Evolutionary conservation across 2,113 vertebrate species (phyloP).

Genomic region (Atrichornis clamosus): DNA sequence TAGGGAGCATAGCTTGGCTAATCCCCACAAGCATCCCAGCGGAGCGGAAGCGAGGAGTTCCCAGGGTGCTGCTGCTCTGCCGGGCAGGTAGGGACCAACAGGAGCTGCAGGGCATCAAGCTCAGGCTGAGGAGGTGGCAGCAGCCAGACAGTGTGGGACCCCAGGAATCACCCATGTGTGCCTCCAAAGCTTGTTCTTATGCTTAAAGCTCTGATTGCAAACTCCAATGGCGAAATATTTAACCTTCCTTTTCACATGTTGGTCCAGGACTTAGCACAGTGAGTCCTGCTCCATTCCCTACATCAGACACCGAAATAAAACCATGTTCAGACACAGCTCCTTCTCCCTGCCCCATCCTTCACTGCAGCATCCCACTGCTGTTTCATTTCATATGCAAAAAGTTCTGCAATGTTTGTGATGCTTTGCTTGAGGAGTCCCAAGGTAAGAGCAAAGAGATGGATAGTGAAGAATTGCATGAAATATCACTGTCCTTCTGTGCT

Average conservation of each 20-base stretch:
- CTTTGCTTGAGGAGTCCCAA: neutral
- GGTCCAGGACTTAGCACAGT: neutral
- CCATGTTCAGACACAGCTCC: neutral
- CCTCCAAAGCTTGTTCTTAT: neutral
- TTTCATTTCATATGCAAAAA: neutral
- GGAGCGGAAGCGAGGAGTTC: neutral
- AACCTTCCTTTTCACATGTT: neutral
- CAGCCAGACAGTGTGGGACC: neutral
- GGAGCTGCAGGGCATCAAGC: neutral
- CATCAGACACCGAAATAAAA: neutral
- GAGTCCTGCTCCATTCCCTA: neutral
- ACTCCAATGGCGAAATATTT: neutral
- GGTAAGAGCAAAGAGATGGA: neutral
- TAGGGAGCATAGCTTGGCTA: conserved; percentile 15
- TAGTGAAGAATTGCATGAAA: neutral
- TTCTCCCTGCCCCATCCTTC: neutral
- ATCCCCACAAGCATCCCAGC: conserved; percentile 14
- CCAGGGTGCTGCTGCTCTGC: neutral
- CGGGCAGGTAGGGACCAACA: neutral
- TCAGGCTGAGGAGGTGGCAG: neutral
- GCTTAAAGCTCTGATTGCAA: neutral
- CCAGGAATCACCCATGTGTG: accelerated
- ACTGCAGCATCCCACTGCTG: neutral
- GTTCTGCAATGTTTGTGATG: neutral
- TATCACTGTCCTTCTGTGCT: neutral